Conservation (phyloP, 1,140 invertebrate genomes). For the Lasioglossum albipes region DNA sequence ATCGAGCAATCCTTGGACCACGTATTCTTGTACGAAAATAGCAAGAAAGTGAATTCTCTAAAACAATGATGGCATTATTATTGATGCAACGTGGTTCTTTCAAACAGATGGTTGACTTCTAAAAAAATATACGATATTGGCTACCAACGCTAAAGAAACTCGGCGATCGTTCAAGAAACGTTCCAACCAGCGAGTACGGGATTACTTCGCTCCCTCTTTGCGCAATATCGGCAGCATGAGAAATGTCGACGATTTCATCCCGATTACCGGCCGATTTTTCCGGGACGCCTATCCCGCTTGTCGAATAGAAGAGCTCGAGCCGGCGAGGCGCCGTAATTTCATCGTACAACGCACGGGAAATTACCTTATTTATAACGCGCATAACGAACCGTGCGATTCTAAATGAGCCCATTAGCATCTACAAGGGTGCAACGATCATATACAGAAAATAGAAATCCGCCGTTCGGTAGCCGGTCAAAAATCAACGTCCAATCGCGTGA, state of each 20-base stretch:
- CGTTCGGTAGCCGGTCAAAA: not conserved
- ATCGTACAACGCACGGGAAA: slow-evolving; percentile 1
- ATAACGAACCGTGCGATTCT: slow-evolving; percentile 8
- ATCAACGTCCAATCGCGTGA: slow-evolving; percentile 1
- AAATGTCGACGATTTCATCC: not conserved
- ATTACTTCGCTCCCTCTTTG: not conserved
- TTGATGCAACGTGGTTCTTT: too few species aligned
- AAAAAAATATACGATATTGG: too few species aligned
- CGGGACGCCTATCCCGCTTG: not conserved
- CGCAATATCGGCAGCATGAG: slow-evolving; percentile 1
- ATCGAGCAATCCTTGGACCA: too few species aligned
- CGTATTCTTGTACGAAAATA: too few species aligned
- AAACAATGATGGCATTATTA: too few species aligned
- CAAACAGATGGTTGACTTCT: too few species aligned
- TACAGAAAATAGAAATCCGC: not conserved
- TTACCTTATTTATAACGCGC: slow-evolving; percentile 28
- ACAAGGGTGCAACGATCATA: slow-evolving; percentile 18
- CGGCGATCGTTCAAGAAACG: not conserved
- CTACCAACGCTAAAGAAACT: too few species aligned
- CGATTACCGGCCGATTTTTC: slow-evolving; percentile 16
- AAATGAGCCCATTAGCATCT: slow-evolving; percentile 38
- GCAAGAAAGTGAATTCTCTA: too few species aligned
- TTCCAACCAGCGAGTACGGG: not conserved
- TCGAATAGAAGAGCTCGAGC: not conserved
- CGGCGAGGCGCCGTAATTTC: slow-evolving; percentile 17